A percentile compares a stretch with the other conserved stretches of the same genome.
Conservation (phyloP, 2,888 invertebrate species). For the Spialia ferax region DNA sequence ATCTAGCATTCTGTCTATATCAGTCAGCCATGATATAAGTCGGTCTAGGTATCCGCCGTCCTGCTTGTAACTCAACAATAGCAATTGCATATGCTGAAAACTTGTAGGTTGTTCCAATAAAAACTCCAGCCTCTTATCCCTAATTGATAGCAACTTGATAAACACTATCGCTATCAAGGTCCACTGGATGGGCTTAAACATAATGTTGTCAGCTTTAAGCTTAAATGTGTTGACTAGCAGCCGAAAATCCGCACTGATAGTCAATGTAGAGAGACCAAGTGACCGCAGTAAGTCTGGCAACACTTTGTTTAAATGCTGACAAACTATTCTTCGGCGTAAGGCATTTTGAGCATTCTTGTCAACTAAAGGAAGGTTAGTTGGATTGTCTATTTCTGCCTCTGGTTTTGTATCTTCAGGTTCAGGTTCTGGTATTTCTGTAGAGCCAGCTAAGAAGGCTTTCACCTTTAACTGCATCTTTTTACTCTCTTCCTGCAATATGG, state of each 20-base stretch:
- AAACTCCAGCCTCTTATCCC: constrained; percentile 64
- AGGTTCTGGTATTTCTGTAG: constrained; percentile 67
- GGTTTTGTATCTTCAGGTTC: constrained; percentile 41
- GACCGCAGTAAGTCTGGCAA: constrained; percentile 86
- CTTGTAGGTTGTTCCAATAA: constrained; percentile 66
- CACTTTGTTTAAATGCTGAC: constrained; percentile 89
- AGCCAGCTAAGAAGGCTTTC: constrained; percentile 88
- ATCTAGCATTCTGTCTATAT: constrained; percentile 77
- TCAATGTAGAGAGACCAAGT: constrained; percentile 71
- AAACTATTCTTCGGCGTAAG: constrained; percentile 89
- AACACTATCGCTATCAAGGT: constrained; percentile 89
- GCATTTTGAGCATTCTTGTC: constrained; percentile 89
- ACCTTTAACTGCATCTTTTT: constrained; percentile 89
- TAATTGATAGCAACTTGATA: constrained; percentile 86
- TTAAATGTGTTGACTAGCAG: constrained; percentile 88
- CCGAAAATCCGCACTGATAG: constrained; percentile 77
- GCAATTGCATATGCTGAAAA: constrained; percentile 74
- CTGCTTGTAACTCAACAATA: constrained; percentile 80
- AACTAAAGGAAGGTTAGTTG: constrained; percentile 87
- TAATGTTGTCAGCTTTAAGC: constrained; percentile 90
- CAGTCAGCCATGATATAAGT: constrained; percentile 80
- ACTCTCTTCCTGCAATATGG: constrained; percentile 87
- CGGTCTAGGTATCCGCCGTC: constrained; percentile 82
- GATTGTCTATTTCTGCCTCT: constrained; percentile 57
- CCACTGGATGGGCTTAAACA: constrained; percentile 91